Conservation (phyloP, 2,888 invertebrate genomes). For the Hirtodrosophila confusa region DNA sequence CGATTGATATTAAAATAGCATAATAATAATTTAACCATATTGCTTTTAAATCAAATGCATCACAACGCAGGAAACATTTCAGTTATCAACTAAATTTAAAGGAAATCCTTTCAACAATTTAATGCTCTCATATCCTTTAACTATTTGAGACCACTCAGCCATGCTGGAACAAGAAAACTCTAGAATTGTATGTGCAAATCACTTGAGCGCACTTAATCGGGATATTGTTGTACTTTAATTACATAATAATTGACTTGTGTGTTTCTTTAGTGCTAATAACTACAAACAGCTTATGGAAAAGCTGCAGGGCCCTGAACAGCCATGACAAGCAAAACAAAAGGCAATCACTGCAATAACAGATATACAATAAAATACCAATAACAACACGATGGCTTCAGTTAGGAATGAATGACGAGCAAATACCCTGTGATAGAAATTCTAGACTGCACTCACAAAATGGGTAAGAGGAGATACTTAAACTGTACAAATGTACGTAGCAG, state of each 20-base stretch:
- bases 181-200: slow-evolving; percentile 31
- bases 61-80: neutral
- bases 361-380: slow-evolving; percentile 8
- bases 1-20: no score
- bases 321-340: slow-evolving; percentile 18
- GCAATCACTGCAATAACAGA: slow-evolving; percentile 28
- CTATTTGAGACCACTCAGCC: slow-evolving; percentile 6
- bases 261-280: slow-evolving; percentile 58
- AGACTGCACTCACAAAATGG: no score
- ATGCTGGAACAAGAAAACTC: slow-evolving; percentile 16
- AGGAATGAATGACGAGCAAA: no score
- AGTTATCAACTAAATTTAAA: neutral
- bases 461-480: no score
- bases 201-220: slow-evolving; percentile 59
- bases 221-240: slow-evolving; percentile 75
- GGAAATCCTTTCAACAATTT: neutral
- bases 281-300: slow-evolving; percentile 64
- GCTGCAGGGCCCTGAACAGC: slow-evolving; percentile 23
- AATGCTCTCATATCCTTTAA: neutral
- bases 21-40: neutral
- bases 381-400: neutral
- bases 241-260: slow-evolving; percentile 72
- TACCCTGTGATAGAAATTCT: no score
- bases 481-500: no score
- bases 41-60: slow-evolving; percentile 3